Percentiles rank a stretch among this genome's conserved stretches.
These are phyloP conservation scores for Metallyticus violacea DNA, from an alignment of 2,888 invertebrate species.

Conservation along the genomic window DNA sequence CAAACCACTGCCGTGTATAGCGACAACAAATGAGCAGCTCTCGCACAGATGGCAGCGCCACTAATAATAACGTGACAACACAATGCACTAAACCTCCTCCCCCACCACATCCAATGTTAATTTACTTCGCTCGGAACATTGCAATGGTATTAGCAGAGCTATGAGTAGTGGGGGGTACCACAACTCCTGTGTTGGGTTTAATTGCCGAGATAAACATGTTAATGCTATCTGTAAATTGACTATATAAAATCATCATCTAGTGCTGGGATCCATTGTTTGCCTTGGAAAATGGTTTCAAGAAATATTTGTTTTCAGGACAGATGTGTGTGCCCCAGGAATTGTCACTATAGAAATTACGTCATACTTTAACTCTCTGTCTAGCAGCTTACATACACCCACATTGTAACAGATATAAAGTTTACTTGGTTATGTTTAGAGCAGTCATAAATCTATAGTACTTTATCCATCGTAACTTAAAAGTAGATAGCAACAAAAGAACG, in stretches of 20 bases:
- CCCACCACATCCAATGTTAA: background rate
- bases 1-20: background rate
- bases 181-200: background rate
- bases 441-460: no score
- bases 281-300: background rate
- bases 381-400: background rate
- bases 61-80: conserved; percentile 15
- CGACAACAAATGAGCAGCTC: background rate
- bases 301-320: background rate
- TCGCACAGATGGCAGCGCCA: conserved; percentile 12
- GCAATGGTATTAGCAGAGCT: background rate
- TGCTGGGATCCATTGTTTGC: conserved; percentile 3
- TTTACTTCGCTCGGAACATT: conserved; percentile 4
- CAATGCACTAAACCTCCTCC: conserved; percentile 14
- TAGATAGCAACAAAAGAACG: no score
- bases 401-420: background rate
- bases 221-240: conserved; percentile 9
- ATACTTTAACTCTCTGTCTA: background rate
- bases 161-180: background rate
- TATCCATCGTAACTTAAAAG: no score
- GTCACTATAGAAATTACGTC: no score
- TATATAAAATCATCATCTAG: conserved; percentile 1
- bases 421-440: background rate
- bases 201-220: conserved; percentile 1
- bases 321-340: no score